A percentile compares a stretch with the other conserved stretches of the same genome.
Evolutionary conservation across 2,888 invertebrate genomes (phyloP).

Genomic region (Rugalucina vietnamica): DNA sequence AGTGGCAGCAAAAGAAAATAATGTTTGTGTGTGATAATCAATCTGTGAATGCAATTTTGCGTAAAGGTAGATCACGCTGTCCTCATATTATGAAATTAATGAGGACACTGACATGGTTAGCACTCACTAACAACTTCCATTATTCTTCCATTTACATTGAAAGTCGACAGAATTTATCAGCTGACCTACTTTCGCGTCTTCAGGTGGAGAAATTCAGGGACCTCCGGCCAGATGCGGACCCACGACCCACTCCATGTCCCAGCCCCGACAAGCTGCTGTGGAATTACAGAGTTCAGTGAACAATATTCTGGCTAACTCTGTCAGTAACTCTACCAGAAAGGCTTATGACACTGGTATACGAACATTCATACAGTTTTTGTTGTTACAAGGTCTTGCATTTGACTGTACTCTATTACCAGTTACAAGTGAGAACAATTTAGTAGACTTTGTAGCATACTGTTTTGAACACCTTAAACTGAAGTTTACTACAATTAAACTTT

Average conservation of each 20-base stretch:
- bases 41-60: constrained; percentile 33
- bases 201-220: constrained; percentile 10
- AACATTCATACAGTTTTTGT: not conserved
- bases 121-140: not conserved
- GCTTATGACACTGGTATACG: not conserved
- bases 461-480: not conserved
- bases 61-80: constrained; percentile 31
- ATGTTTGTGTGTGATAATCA: constrained; percentile 42
- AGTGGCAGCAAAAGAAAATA: not conserved
- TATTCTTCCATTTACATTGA: not conserved
- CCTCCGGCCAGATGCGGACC: not conserved
- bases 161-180: not conserved
- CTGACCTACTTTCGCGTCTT: not conserved
- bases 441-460: not conserved
- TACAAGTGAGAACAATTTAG: not conserved
- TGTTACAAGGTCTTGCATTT: not conserved
- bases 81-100: constrained; percentile 27
- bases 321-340: not conserved
- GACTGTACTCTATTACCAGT: not conserved
- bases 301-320: not conserved
- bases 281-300: not conserved
- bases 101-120: constrained; percentile 11
- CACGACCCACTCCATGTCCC: not conserved
- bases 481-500: not conserved
- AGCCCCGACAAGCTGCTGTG: not conserved